Base-by-base conservation (phyloP, 2,113 vertebrate genomes). In the Azemiops feae region DNA sequence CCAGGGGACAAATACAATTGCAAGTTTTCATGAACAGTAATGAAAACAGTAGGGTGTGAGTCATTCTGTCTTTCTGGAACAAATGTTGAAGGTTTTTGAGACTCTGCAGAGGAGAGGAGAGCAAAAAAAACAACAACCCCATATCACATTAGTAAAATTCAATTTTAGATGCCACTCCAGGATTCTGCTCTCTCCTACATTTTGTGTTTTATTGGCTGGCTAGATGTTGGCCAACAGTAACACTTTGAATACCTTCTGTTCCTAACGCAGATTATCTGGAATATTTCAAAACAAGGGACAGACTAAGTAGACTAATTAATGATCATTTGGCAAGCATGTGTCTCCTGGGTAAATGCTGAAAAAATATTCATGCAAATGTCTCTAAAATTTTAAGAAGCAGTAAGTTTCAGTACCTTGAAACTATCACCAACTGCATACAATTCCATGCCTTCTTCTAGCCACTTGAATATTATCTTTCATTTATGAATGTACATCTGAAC, bases 271-370 rank as follows among this genome's bases (percentile, higher is more conserved):
- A 91, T 64, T 64, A 64, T 30, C 45, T 91, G 60, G n/a, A 91
- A 85, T 16, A 57, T 91, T 86, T 85, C 25, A 39, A 55, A 54
- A 20, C 12, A n/a, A 10, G 53, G 45, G 34, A 85, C 9, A 57
- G 52, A 91, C 12, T 57, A 45, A 91, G 55, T 85, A 91, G 52
- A 91, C 23, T 86, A 55, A 91, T 85, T 85, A 91, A 86, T 54
- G 55, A 58, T 34, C 14, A 50, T 16, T 54, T 88, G 91, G 50
- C n/a, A 92, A 55, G 39, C 45, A 89, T 92, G 25, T 25, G 20
- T 92, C 34, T 45, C 23, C 23, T 88, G 22, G 39, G 45, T 52
- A 54, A 9, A 88, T 5, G 12, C 4, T 45, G 60, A 89, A 43
- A 34, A 92, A 92, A 87, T 8, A 92, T 87, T 39, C 39, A 53